Conservation (phyloP, 2,888 invertebrate species). For the Caenorhabditis sinica region DNA sequence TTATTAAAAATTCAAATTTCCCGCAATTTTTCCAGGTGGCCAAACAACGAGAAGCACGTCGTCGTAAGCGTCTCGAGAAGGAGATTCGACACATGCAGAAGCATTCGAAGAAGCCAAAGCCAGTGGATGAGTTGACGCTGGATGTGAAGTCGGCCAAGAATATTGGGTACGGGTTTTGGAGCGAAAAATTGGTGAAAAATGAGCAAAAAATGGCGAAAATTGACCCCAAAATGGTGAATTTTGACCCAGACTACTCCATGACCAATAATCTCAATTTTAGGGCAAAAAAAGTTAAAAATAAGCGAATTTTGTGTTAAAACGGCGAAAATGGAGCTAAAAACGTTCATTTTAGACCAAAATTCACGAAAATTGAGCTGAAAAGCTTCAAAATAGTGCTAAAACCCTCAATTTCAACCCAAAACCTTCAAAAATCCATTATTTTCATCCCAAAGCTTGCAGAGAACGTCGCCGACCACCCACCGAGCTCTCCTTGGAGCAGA, state of each 20-base stretch:
- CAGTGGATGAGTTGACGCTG: constrained; percentile 91
- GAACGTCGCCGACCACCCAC: constrained; percentile 79
- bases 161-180: constrained; percentile 71
- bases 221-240: no score
- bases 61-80: constrained; percentile 91
- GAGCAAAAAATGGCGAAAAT: not conserved
- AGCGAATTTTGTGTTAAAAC: no score
- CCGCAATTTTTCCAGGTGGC: constrained; percentile 85
- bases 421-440: not conserved
- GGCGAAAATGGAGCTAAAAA: not conserved
- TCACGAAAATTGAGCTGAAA: no score
- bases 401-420: not conserved
- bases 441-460: constrained; percentile 71
- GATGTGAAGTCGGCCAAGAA: constrained; percentile 81
- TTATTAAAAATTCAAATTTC: not conserved
- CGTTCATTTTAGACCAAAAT: not conserved
- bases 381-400: not conserved
- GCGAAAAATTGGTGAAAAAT: not conserved
- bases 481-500: constrained; percentile 86
- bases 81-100: constrained; percentile 89
- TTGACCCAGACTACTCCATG: no score
- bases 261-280: no score
- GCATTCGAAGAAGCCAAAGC: constrained; percentile 91
- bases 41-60: constrained; percentile 91
- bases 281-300: no score